Evolutionary conservation across 2,888 invertebrate species (phyloP).

Genomic region (Alviniconcha strummeri): DNA sequence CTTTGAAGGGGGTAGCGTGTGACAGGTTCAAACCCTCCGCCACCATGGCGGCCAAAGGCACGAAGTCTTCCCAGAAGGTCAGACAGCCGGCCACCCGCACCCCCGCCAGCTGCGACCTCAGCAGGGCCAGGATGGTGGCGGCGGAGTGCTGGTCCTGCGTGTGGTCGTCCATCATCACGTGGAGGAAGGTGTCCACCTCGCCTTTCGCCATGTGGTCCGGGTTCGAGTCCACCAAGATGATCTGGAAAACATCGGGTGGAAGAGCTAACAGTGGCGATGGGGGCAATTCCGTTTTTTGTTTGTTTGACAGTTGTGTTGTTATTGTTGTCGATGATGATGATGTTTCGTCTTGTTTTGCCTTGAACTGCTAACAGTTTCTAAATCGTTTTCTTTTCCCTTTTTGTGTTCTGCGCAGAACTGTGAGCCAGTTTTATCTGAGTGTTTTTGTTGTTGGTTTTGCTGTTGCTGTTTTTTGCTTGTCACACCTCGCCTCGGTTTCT

Average conservation of each 20-base stretch:
- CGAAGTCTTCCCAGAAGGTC: conserved; percentile 61
- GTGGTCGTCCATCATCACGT: conserved; percentile 52
- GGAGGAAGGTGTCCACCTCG: conserved; percentile 44
- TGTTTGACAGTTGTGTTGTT: too few species aligned
- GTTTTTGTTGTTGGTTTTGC: too few species aligned
- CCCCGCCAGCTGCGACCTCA: background rate
- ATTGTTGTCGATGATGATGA: too few species aligned
- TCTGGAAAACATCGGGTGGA: conserved; percentile 36
- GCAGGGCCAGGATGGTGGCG: conserved; percentile 41
- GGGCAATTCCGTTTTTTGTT: background rate
- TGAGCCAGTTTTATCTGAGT: too few species aligned
- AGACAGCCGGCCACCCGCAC: conserved; percentile 50
- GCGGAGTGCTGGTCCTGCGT: conserved; percentile 47
- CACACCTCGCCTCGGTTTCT: too few species aligned
- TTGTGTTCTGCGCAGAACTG: too few species aligned
- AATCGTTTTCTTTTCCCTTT: too few species aligned
- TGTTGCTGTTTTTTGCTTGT: too few species aligned
- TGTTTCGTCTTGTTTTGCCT: too few species aligned
- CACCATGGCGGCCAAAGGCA: conserved; percentile 52
- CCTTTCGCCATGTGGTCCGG: conserved; percentile 38
- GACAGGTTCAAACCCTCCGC: conserved; percentile 40
- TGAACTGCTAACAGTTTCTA: too few species aligned
- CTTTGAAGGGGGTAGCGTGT: conserved; percentile 38
- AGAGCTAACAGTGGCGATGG: background rate
- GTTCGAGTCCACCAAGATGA: conserved; percentile 52